Percentiles rank a stretch among this genome's conserved stretches.
Conservation (phyloP, 2,113 vertebrate species). For the Elachura formosa region DNA sequence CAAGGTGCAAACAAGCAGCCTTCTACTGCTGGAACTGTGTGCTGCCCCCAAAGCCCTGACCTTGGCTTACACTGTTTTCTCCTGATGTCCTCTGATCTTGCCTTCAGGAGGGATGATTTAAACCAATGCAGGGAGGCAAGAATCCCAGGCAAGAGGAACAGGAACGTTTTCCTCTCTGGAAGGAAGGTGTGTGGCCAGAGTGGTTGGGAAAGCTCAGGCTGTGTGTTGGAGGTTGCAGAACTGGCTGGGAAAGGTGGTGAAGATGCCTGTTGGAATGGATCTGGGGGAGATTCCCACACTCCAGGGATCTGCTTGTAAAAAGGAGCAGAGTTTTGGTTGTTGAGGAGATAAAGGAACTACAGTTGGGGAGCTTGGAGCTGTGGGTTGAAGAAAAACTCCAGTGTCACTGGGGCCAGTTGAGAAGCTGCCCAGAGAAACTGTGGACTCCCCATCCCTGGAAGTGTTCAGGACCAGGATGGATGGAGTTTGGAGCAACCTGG, state of each 20-base stretch:
- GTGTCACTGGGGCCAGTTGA: neutral
- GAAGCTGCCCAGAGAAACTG: neutral
- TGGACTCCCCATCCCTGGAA: neutral
- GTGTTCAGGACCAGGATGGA: neutral
- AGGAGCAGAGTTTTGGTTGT: neutral
- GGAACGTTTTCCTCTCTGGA: neutral
- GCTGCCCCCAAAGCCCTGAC: neutral
- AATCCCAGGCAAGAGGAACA: neutral
- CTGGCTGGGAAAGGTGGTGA: neutral
- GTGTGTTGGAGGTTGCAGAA: neutral
- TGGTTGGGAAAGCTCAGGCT: neutral
- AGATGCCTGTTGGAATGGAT: neutral
- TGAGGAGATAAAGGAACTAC: neutral
- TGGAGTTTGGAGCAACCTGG: neutral
- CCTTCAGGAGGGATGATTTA: neutral
- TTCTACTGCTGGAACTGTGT: neutral
- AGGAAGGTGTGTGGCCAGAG: neutral
- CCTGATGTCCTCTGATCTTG: neutral
- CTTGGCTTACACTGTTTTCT: neutral
- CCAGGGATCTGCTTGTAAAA: neutral
- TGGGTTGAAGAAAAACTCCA: accelerated
- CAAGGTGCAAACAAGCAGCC: neutral
- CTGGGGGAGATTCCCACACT: neutral
- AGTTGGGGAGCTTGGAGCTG: neutral
- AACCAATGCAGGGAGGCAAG: neutral